A percentile compares a stretch with the other conserved stretches of the same genome.
phyloP scores from a whole-genome alignment of 2,888 invertebrate species.

The Hirtodrosophila alboralis region DNA sequence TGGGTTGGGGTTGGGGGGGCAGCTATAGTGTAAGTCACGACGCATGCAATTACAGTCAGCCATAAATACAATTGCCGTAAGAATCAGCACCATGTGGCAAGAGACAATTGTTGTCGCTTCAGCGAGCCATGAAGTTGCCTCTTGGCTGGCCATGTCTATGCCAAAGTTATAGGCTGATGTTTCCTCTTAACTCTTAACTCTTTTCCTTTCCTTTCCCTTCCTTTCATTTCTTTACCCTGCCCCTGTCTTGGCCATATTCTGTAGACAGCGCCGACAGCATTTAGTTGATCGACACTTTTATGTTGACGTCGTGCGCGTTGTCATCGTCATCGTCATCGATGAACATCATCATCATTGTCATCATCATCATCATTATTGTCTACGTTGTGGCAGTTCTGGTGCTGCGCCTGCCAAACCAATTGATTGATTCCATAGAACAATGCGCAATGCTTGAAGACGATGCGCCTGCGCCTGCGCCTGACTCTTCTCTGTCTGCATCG shows the following conservation, averaged over 20 bases:
- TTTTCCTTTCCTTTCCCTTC: no score
- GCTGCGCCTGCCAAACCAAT: conserved; percentile 67
- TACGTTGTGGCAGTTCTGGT: conserved; percentile 73
- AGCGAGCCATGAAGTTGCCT: conserved; percentile 76
- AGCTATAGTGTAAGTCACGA: conserved; percentile 53
- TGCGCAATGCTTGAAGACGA: conserved; percentile 56
- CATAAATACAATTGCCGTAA: conserved; percentile 74
- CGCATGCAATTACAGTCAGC: conserved; percentile 74
- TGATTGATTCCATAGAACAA: conserved; percentile 80
- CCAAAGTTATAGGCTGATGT: conserved; percentile 34
- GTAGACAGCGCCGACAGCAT: conserved; percentile 66
- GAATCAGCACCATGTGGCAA: conserved; percentile 56
- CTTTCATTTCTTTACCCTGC: no score
- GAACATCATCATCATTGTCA: conserved; percentile 27
- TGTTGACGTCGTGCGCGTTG: conserved; percentile 79
- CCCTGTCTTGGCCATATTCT: no score
- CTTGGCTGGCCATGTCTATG: conserved; percentile 62
- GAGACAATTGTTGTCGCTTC: conserved; percentile 58
- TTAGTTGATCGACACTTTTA: conserved; percentile 80
- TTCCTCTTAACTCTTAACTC: neutral
- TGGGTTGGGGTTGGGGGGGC: conserved; percentile 7
- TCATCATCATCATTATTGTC: conserved; percentile 21
- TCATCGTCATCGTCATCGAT: conserved; percentile 62
- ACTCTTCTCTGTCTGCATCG: neutral
- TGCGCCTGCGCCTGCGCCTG: conserved; percentile 24